Evolutionary conservation across 2,113 vertebrate species (phyloP), one percentile per base, ranked within the genome.

Genomic region (Copsychus sechellarum): DNA sequence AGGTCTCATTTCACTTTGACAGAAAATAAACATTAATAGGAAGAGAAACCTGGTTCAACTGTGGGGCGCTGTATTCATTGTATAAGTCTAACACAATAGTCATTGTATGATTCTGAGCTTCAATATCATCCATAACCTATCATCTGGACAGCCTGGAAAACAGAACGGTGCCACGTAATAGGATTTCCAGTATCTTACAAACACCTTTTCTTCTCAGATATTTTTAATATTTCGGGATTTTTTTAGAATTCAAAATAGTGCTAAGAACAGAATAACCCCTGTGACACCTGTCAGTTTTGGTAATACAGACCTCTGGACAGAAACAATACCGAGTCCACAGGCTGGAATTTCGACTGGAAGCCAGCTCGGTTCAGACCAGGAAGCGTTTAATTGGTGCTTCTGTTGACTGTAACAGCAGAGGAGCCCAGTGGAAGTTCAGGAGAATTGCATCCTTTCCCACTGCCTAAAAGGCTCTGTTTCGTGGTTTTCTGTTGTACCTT

Each of bases 351-450:
- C 51, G 33, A 80, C 66, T 69, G n/a, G 78, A 77, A 97, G 72
- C 79, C 50, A 91, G 96, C 86, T 96, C 79, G 7, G 79, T 95
- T 86, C 96, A 58, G 43, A 48, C 5, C 36, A 36, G 78, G 95
- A 79, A 91, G 90, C 17, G 1, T 88, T 96, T 69, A n/a, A 85
- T 53, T 60, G 70, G 48, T 74, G 21, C 33, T 53, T 33, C 20
- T 28, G 23, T 80, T 97, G 82, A 22, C 92, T 94, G 96, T 67
- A 81, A 54, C 96, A 95, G 96, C 88, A 95, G 96, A 97, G 95
- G 81, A 97, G 86, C 92, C 92, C 92, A 89, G 95, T 86, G 96
- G 96, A 94, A 60, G 34, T 65, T 60, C 20, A 36, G 86, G 43
- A 33, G 92, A 97, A 96, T 50, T 94, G 86, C 90, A 96, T 6